Percentiles rank a stretch among this genome's conserved stretches.
Conservation (phyloP, 2,888 invertebrate genomes). For the Pocota personata region DNA sequence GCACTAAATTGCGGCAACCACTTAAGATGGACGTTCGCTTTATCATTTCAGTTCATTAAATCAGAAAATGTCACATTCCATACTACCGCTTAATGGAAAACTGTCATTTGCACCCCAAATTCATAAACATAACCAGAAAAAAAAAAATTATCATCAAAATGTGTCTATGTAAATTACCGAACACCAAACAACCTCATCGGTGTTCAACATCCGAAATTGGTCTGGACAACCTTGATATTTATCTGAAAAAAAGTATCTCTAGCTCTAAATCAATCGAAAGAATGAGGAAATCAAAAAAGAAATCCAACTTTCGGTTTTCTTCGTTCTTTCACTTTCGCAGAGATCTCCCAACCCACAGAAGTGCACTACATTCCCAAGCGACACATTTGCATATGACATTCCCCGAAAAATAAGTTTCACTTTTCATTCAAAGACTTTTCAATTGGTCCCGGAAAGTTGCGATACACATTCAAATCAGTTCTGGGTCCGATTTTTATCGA, state of each 20-base stretch:
- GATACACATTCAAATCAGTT: slow-evolving; percentile 56
- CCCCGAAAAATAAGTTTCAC: slow-evolving; percentile 56
- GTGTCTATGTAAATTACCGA: slow-evolving; percentile 39
- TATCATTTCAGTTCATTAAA: slow-evolving; percentile 19
- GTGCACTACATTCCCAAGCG: slow-evolving; percentile 14
- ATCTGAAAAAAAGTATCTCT: neutral
- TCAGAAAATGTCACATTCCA: slow-evolving; percentile 20
- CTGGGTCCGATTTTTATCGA: slow-evolving; percentile 42
- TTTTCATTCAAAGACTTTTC: slow-evolving; percentile 60
- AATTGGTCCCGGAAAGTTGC: slow-evolving; percentile 49
- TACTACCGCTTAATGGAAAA: slow-evolving; percentile 15
- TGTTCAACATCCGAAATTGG: slow-evolving; percentile 1
- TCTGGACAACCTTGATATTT: slow-evolving; percentile 16
- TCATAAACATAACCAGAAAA: slow-evolving; percentile 45
- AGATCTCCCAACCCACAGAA: neutral
- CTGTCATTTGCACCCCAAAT: slow-evolving; percentile 4
- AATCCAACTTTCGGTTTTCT: slow-evolving; percentile 59
- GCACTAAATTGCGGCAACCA: neutral
- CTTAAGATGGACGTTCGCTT: neutral
- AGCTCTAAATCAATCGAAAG: neutral
- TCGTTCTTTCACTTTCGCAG: slow-evolving; percentile 53
- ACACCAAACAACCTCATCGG: slow-evolving; percentile 11
- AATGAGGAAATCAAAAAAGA: slow-evolving; percentile 12
- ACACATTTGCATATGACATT: slow-evolving; percentile 61
- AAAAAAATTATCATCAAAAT: slow-evolving; percentile 39